Evolutionary conservation across 2,113 vertebrate species (phyloP).

Genomic region (Cathartes aura): DNA sequence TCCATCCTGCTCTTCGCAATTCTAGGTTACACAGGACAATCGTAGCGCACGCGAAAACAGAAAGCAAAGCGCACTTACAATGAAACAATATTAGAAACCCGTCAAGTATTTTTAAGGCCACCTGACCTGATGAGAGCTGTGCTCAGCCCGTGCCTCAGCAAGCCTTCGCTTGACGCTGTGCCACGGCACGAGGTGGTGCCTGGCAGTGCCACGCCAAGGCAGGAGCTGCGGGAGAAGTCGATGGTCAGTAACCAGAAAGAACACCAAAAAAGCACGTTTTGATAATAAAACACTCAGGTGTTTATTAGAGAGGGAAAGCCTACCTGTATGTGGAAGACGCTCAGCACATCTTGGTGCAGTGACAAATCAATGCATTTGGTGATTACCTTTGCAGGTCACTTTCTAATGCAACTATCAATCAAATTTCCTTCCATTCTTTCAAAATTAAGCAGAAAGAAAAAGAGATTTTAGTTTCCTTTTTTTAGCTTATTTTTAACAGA

Average conservation of each 20-base stretch:
- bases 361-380: not conserved
- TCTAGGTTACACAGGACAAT: not conserved
- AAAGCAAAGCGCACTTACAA: not conserved
- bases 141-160: not conserved
- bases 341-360: not conserved
- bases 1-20: not conserved
- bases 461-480: constrained; percentile 69
- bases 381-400: constrained; percentile 11
- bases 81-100: not conserved
- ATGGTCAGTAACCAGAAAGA: not conserved
- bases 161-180: rapidly evolving
- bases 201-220: not conserved
- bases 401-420: constrained; percentile 36
- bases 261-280: too few relatives aligned
- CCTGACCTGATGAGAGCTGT: rapidly evolving
- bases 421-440: constrained; percentile 1
- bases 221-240: rapidly evolving
- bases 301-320: not conserved
- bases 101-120: not conserved
- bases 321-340: not conserved
- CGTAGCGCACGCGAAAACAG: rapidly evolving
- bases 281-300: not conserved
- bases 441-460: constrained; percentile 62
- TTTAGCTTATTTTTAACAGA: constrained; percentile 72
- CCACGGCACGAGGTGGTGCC: not conserved